These are phyloP conservation scores for Acanthurus leucopareius DNA, from an alignment of 2,797 vertebrate genomes.

Conservation along the genomic window DNA sequence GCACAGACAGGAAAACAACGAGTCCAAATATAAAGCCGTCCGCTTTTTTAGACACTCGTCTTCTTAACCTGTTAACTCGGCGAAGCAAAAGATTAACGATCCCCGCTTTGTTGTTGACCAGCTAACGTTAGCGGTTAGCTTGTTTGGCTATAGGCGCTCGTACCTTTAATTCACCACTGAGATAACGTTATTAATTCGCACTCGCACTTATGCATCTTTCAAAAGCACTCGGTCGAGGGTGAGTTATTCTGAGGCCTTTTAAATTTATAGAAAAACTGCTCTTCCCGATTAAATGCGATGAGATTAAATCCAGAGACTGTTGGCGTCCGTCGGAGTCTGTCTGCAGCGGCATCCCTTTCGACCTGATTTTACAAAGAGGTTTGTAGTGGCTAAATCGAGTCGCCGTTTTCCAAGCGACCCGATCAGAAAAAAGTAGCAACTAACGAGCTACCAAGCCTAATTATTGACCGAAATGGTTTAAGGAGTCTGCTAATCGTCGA, in stretches of 20 bases:
- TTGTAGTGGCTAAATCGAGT: conserved; percentile 73
- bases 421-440: conserved; percentile 60
- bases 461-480: neutral
- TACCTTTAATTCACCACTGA: conserved; percentile 25
- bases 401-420: conserved; percentile 80
- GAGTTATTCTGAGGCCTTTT: conserved; percentile 73
- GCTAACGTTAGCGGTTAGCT: conserved; percentile 64
- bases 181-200: conserved; percentile 49
- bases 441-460: conserved; percentile 10
- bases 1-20: neutral
- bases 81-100: conserved; percentile 49
- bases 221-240: conserved; percentile 81
- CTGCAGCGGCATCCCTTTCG: conserved; percentile 87
- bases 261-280: conserved; percentile 83
- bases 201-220: conserved; percentile 62
- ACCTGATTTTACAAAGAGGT: conserved; percentile 68
- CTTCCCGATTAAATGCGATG: conserved; percentile 82
- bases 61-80: neutral
- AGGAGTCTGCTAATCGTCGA: conserved; percentile 27
- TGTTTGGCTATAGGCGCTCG: neutral
- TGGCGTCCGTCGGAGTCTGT: conserved; percentile 77
- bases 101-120: conserved; percentile 57
- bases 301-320: conserved; percentile 81
- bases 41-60: neutral
- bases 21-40: neutral